Base-by-base conservation (phyloP, 92 coral and sea anemone genomes). In the Hydrozoanthus gracilis region DNA sequence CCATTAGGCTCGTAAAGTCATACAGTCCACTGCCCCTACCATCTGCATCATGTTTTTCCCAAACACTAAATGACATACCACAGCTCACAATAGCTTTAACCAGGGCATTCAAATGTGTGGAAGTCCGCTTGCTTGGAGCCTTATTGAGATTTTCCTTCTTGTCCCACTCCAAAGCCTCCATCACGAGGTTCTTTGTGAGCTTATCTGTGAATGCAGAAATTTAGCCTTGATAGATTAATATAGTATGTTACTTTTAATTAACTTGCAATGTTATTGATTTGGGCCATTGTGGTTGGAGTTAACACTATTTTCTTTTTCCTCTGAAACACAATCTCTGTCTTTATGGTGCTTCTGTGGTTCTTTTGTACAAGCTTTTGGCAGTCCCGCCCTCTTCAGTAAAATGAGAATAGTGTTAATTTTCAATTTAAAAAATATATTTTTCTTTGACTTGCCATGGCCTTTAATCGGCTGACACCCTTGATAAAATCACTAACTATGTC, bases 31-130 rank as follows among this genome's bases (percentile, higher is more conserved):
- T 93, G 10, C 86, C 89, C 8, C 69, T 89, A 6, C 94, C 94
- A 88, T 93, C 92, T 44, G 92, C 92, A 87, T 91, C 88, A 3
- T 16, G 16, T 51, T 93, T 93, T 76, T 93, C 96, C 96, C 93
- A 92, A 3, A 90, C 84, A 54, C 45, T 73, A 62, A 90, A 92
- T 3, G 91, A 90, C n/a, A 90, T 82, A 39, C 96, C 94, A 82
- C 96, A 91, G 82, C 92, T 91, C 15, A 58, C 60, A 46, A 91
- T 87, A 44, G 93, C 89, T 3, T 84, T 80, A 18, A 91, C 47
- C 14, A 93, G 85, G 78, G 51, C 62, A 73, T 89, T 79, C 27
- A 91, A 47, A 51, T 91, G 90, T 8, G 60, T 79, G 8, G 84
- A 39, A 49, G 92, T 83, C 27, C 50, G 82, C 51, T 77, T 20